Base-by-base conservation (phyloP, 2,113 vertebrate genomes). In the Orycteropus afer region DNA sequence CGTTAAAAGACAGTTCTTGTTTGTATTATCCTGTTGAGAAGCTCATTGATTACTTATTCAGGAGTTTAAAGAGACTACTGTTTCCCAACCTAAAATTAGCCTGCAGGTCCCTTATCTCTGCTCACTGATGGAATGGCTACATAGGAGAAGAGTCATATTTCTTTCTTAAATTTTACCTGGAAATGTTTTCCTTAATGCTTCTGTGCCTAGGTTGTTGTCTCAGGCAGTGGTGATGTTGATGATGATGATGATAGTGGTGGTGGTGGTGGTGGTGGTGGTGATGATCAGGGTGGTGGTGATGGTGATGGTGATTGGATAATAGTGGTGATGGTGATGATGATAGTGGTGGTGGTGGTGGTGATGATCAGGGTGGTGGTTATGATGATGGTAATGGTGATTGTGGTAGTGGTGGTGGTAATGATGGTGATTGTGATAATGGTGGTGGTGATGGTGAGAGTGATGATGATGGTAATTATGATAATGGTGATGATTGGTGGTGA, bases 51-150 rank as follows among this genome's bases (percentile, higher is more conserved):
- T 22, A 22, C 61, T 88, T 83, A 87, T 87, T 78, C 45, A 77
- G 74, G 47, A 77, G 69, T 27, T 69, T 61, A 29, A 84, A 96
- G 77, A 37, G 22, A 63, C 23, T 18, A 42, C 91, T 93, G 32
- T 89, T 94, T 89, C 42, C 83, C 76, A 53, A 32, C 63, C 34
- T 91, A 86, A 49, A 71, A n/a, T 73, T 29, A 86, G 45, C 45
- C 29, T 71, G 23, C 20, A 42, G 37, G 37, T 18, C 15, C 49
- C 37, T 86, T 18, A 45, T 71, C 6, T 67, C 37, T 55, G 1
- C 10, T 80, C 32, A 12, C n/a, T 14, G 37, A 69, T 34, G n/a
- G 49, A 25, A 29, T 17, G 13, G 42, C 76, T 40, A 0, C 63
- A 40, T 57, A 4, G 7, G 45, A 69, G 61, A 32, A 73, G 25